Evolutionary conservation across 1,140 invertebrate species (phyloP), one percentile per base, ranked within the genome.

Genomic region (Danaus plexippus): DNA sequence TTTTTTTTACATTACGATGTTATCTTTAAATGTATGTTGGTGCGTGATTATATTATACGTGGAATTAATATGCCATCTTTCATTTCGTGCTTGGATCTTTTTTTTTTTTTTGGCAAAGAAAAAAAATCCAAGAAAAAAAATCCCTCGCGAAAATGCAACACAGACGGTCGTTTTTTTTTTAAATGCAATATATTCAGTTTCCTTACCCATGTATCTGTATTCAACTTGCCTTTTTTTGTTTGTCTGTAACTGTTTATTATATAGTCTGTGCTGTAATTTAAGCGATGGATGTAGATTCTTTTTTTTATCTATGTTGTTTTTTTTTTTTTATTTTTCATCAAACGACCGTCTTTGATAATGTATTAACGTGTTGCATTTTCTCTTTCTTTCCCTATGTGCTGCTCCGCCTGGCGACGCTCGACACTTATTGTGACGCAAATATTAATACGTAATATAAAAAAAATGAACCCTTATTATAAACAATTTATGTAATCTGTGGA

Each of bases 241-340:
- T 47, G 45, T 54, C 61, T 63, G 47, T 53, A 15, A 54, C 22
- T 50, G 46, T 65, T 61, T 52, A 52, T 61, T 64, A 66, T 66
- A 64, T 66, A 59, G 83, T 86, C 83, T 86, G 83, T 86, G 83
- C 67, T 86, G 80, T 74, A 77, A 76, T 86, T 85, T 86, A 78
- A 75, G 80, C 80, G 79, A 73, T 63, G 67, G 63, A 66, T 64
- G 58, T 65, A 62, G 18, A 49, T 15, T 15, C 3, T 32, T 18
- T 61, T 63, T 57, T 59, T 64, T 59, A 32, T 32, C 22, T 32
- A 6, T 32, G 5, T 32, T 54, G 47, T 51, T 48, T 65, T 58
- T 62, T 65, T 61, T 32, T 54, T 50, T 51, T 48, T 65, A 57
- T 62, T 65, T 61, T 76, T 65, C 70, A 46, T 54, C 52, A 44